Conservation (phyloP, 2,797 vertebrate species). For the Mormyrops attenuatus region DNA sequence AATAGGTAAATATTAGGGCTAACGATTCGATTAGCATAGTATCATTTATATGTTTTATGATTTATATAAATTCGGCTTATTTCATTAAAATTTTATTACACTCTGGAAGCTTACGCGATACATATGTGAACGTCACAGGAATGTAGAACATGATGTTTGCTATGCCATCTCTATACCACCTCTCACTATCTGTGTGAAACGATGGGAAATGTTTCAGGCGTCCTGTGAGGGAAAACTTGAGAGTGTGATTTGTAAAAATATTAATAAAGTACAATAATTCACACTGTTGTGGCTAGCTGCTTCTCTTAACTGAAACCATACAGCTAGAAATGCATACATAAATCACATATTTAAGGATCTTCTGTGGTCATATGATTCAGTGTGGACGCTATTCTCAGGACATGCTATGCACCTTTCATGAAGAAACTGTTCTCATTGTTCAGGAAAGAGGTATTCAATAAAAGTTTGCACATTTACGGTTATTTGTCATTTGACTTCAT, state of each 20-base stretch:
- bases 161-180: too few species aligned
- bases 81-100: constrained; percentile 43
- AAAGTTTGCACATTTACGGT: too few species aligned
- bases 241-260: neutral
- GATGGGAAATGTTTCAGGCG: neutral
- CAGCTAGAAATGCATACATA: neutral
- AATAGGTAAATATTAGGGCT: constrained; percentile 17
- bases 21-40: constrained; percentile 24
- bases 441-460: neutral
- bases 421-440: neutral
- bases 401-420: neutral
- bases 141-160: neutral
- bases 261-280: neutral
- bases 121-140: too few species aligned
- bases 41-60: neutral
- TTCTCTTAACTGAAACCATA: neutral
- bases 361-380: too few species aligned
- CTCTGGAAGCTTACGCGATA: neutral
- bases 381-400: neutral
- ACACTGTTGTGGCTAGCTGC: neutral
- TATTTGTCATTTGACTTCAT: too few species aligned
- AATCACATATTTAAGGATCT: neutral
- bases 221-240: neutral
- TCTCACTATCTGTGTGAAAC: neutral
- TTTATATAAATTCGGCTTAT: constrained; percentile 37